Percentiles rank a stretch among this genome's conserved stretches.
Conservation (phyloP, 1,140 invertebrate genomes). For the Heliothis subflexa region DNA sequence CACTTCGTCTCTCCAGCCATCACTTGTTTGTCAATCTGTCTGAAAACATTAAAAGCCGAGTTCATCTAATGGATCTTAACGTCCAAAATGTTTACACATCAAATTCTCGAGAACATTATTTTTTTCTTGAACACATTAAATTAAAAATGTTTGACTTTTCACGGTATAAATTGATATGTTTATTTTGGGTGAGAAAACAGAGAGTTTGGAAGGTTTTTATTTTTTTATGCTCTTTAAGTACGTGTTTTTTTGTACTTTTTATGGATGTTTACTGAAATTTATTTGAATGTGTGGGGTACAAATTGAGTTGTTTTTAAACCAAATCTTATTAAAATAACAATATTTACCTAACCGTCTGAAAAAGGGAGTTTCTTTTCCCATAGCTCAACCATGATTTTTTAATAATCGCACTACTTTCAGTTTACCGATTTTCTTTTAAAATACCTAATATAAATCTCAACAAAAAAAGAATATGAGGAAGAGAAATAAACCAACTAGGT, state of each 20-base stretch:
- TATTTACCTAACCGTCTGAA: too few relatives aligned
- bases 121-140: conserved; percentile 51
- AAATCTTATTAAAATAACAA: too few relatives aligned
- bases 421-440: too few relatives aligned
- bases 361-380: too few relatives aligned
- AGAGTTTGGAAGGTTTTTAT: conserved; percentile 36
- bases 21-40: conserved; percentile 72
- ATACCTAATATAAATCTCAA: too few relatives aligned
- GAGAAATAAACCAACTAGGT: too few relatives aligned
- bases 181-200: conserved; percentile 53
- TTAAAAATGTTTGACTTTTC: conserved; percentile 49
- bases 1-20: neutral
- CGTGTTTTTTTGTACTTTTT: conserved; percentile 23
- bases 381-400: too few relatives aligned
- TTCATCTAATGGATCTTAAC: conserved; percentile 74
- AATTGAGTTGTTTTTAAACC: neutral
- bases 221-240: conserved; percentile 18
- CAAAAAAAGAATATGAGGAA: too few relatives aligned
- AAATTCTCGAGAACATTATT: conserved; percentile 43
- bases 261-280: neutral
- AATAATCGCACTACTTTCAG: too few relatives aligned
- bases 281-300: neutral
- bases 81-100: conserved; percentile 63
- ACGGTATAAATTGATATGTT: conserved; percentile 49
- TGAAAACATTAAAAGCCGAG: conserved; percentile 63